Evolutionary conservation across 2,888 invertebrate species (phyloP), one percentile per base, ranked within the genome.

Genomic region (Troglohyphantes excavatus): DNA sequence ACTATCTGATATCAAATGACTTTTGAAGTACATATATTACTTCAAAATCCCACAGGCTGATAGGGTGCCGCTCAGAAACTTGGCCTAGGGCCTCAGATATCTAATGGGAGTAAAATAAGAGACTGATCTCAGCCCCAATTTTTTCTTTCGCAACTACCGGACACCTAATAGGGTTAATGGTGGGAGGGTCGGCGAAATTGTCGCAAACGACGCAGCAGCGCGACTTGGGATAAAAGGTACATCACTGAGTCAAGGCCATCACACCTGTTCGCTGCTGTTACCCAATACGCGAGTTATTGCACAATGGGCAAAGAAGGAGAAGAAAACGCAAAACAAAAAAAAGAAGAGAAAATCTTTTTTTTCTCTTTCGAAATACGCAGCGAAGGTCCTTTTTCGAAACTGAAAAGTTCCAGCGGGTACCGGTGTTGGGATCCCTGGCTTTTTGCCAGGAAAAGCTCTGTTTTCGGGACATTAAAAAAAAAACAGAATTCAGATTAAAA

Each of bases 211-310:
- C 59, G 76, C 33, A 76, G 76, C 39, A 70, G 39, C 39, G 43
- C 46, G n/a, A n/a, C n/a, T n/a, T n/a, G n/a, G n/a, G n/a, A 59
- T 43, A 86, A 86, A 70, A 43, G 86, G 86, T 78, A 72, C 86
- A 86, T 86, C 78, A 78, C 63, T 78, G 19, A 26, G 59, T 73
- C 86, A 86, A 86, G 86, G 86, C 29, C 86, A 70, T 33, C 61
- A 70, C 86, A 86, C 86, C 86, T 86, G 86, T 78, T 78, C 61
- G 19, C 67, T 70, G 13, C 17, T n/a, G 86, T 86, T 86, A 86
- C 86, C 67, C 86, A 86, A 86, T 86, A 86, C 70, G 86, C 26
- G 63, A 78, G 63, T 70, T 72, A 72, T 86, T 86, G 78, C 86
- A 78, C 86, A 86, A 86, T 78, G 46, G 68, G 81, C 23, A 29